phyloP scores from a whole-genome alignment of 2,888 invertebrate species.

The Apotomis betuletana region DNA sequence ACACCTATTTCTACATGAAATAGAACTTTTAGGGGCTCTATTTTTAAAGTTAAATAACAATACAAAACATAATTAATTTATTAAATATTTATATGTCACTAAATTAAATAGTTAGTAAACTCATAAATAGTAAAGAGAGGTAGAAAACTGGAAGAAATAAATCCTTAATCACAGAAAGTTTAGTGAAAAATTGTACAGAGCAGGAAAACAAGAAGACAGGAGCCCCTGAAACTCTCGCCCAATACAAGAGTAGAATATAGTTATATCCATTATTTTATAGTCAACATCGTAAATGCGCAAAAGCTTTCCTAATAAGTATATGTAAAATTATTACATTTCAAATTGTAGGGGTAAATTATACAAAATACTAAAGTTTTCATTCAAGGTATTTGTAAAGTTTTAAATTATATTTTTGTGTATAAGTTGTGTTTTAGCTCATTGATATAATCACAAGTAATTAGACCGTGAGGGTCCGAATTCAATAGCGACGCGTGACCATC shows the following conservation, averaged over 20 bases:
- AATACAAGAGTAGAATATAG: slow-evolving; percentile 58
- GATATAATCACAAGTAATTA: slow-evolving; percentile 53
- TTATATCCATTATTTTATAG: slow-evolving; percentile 71
- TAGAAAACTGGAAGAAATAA: slow-evolving; percentile 52
- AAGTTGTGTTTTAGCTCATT: slow-evolving; percentile 55
- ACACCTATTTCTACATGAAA: slow-evolving; percentile 68
- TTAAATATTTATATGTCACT: slow-evolving; percentile 1
- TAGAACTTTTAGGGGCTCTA: slow-evolving; percentile 70
- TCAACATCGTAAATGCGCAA: slow-evolving; percentile 82
- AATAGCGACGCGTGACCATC: slow-evolving; percentile 18
- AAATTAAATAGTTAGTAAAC: slow-evolving; percentile 16
- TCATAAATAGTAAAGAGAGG: slow-evolving; percentile 40
- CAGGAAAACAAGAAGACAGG: slow-evolving; percentile 47
- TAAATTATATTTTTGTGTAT: slow-evolving; percentile 59
- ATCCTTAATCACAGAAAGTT: slow-evolving; percentile 17
- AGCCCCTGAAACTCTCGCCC: slow-evolving; percentile 52
- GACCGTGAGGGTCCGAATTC: slow-evolving; percentile 32
- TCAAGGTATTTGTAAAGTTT: slow-evolving; percentile 57
- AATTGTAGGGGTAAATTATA: slow-evolving; percentile 76
- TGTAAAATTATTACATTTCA: slow-evolving; percentile 61
- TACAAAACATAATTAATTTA: slow-evolving; percentile 1
- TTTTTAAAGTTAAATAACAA: slow-evolving; percentile 49
- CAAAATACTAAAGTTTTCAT: slow-evolving; percentile 70
- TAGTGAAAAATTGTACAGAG: not conserved
- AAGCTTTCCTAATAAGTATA: slow-evolving; percentile 66